Evolutionary conservation across 2,113 vertebrate species (phyloP).

Genomic region (Siphamia tubifer): DNA sequence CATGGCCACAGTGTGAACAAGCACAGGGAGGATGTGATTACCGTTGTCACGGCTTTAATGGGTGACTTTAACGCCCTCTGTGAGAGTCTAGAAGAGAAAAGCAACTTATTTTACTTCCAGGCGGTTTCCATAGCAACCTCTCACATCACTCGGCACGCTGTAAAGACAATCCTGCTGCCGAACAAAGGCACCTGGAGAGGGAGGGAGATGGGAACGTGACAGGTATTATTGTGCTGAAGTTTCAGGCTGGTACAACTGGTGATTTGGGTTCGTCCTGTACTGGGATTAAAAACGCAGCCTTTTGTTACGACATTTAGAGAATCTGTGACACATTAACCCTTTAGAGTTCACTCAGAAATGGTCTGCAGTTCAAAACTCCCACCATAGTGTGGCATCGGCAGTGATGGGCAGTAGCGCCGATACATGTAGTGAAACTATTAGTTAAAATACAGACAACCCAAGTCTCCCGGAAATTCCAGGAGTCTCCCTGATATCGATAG

Average conservation of each 20-base stretch:
- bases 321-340: too few species aligned
- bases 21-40: constrained; percentile 28
- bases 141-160: constrained; percentile 51
- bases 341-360: too few species aligned
- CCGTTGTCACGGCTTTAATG: constrained; percentile 50
- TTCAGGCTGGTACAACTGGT: constrained; percentile 29
- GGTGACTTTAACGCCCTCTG: constrained; percentile 47
- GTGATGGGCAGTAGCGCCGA: too few species aligned
- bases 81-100: constrained; percentile 7
- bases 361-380: too few species aligned
- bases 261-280: constrained; percentile 40
- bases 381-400: too few species aligned
- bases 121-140: constrained; percentile 82
- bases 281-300: constrained; percentile 41
- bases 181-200: constrained; percentile 66
- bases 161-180: constrained; percentile 50
- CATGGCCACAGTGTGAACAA: background rate
- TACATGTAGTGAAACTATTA: too few species aligned
- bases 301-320: constrained; percentile 43
- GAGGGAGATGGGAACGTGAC: constrained; percentile 36
- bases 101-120: constrained; percentile 75
- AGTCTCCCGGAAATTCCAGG: too few species aligned
- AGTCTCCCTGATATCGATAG: too few species aligned
- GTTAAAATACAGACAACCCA: too few species aligned
- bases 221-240: constrained; percentile 51